Percentiles rank a stretch among this genome's conserved stretches.
These are phyloP conservation scores for Brassicogethes aeneus DNA, from an alignment of 2,888 invertebrate species.

Conservation along the genomic window DNA sequence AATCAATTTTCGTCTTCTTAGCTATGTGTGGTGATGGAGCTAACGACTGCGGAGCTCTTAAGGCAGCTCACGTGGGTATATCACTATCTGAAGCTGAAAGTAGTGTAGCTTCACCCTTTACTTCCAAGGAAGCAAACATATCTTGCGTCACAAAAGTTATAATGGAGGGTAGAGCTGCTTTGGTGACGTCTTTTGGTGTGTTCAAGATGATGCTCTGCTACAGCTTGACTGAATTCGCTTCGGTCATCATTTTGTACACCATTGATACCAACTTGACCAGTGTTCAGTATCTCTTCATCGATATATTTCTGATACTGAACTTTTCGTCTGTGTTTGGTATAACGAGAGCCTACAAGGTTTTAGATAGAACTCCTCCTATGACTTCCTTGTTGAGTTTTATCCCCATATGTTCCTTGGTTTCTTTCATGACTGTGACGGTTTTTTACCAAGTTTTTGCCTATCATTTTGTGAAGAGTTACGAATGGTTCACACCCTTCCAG, in stretches of 20 bases:
- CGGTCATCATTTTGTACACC: slow-evolving; percentile 78
- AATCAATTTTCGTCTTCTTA: slow-evolving; percentile 23
- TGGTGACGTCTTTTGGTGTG: slow-evolving; percentile 94
- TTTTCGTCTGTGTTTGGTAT: slow-evolving; percentile 58
- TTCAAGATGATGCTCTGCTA: slow-evolving; percentile 98
- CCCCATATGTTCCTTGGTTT: slow-evolving; percentile 45
- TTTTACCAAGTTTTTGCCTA: slow-evolving; percentile 43
- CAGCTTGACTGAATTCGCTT: slow-evolving; percentile 83
- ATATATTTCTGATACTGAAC: slow-evolving; percentile 52
- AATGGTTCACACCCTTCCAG: slow-evolving; percentile 48
- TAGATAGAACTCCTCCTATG: slow-evolving; percentile 47
- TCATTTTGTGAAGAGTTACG: slow-evolving; percentile 42
- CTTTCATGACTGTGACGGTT: slow-evolving; percentile 45
- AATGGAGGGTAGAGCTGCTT: slow-evolving; percentile 83
- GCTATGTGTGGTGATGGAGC: slow-evolving; percentile 98
- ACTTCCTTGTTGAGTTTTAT: slow-evolving; percentile 45
- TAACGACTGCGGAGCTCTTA: slow-evolving; percentile 91
- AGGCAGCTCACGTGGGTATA: slow-evolving; percentile 87
- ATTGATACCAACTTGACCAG: slow-evolving; percentile 55
- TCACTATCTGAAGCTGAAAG: slow-evolving; percentile 87
- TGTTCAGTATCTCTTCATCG: slow-evolving; percentile 57
- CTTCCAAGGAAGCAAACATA: slow-evolving; percentile 76
- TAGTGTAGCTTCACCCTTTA: slow-evolving; percentile 91
- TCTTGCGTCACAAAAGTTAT: slow-evolving; percentile 74
- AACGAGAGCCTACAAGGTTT: slow-evolving; percentile 44